Evolutionary conservation across 1,140 invertebrate genomes (phyloP).

Genomic region (Oreohelix idahoensis): DNA sequence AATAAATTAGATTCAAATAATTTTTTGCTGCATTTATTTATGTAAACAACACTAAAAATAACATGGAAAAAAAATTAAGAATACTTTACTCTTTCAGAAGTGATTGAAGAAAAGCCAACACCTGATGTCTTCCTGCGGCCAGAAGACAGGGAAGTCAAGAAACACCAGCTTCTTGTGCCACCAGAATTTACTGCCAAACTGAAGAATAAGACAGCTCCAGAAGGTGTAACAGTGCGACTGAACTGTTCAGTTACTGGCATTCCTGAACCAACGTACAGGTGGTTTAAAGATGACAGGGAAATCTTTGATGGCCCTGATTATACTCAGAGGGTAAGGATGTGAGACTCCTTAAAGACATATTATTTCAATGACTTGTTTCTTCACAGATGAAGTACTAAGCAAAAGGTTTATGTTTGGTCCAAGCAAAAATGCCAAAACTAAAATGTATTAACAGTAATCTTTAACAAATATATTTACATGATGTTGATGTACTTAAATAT

Average conservation of each 20-base stretch:
- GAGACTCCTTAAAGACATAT: no score
- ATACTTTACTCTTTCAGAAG: conserved; percentile 29
- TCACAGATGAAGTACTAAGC: no score
- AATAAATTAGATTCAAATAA: no score
- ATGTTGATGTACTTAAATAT: no score
- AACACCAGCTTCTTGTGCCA: conserved; percentile 71
- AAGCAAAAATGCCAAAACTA: no score
- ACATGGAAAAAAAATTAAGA: no score
- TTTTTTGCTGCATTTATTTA: no score
- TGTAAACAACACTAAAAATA: no score
- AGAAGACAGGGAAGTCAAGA: conserved; percentile 31
- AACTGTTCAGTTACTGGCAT: conserved; percentile 67
- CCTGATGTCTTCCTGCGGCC: background rate
- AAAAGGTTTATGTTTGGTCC: no score
- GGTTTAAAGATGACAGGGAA: conserved; percentile 69
- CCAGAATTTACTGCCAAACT: conserved; percentile 91
- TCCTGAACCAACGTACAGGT: conserved; percentile 62
- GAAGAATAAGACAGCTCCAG: conserved; percentile 85
- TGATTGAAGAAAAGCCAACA: conserved; percentile 26
- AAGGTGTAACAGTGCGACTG: conserved; percentile 73
- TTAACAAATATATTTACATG: no score
- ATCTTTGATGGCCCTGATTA: conserved; percentile 55
- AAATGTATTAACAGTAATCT: no score
- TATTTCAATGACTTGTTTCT: no score
- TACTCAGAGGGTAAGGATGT: conserved; percentile 58